Evolutionary conservation across 2,113 vertebrate genomes (phyloP).

Genomic region (Triplophysa tibetana): DNA sequence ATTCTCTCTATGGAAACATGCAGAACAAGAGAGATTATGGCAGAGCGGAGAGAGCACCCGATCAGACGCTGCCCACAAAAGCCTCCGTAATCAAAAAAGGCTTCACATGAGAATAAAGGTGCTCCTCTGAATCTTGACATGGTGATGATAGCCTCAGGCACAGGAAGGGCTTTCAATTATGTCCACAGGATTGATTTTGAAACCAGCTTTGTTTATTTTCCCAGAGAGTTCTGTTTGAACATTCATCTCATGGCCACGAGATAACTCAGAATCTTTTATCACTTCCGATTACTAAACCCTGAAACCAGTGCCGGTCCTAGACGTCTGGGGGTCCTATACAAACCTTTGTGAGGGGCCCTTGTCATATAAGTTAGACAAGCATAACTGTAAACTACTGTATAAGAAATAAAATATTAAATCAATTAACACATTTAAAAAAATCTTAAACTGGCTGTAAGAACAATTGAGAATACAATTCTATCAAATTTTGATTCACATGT

Average conservation of each 20-base stretch:
- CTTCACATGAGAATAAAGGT: slow-evolving; percentile 21
- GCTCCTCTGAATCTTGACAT: slow-evolving; percentile 7
- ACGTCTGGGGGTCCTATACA: too few species aligned
- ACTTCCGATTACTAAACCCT: not conserved
- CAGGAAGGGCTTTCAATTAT: slow-evolving; percentile 11
- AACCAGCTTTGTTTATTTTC: not conserved
- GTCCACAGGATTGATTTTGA: not conserved
- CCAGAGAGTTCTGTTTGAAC: too few species aligned
- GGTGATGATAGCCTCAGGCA: not conserved
- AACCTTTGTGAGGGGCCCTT: too few species aligned
- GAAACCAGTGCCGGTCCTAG: too few species aligned
- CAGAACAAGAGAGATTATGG: slow-evolving; percentile 55
- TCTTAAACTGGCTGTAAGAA: too few species aligned
- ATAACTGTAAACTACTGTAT: too few species aligned
- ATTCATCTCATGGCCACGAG: not conserved
- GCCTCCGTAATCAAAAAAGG: slow-evolving; percentile 28
- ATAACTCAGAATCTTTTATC: not conserved
- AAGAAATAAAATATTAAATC: too few species aligned
- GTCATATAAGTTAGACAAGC: too few species aligned
- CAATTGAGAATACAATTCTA: too few species aligned
- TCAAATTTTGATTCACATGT: too few species aligned
- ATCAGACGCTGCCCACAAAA: slow-evolving; percentile 34
- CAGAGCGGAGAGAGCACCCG: slow-evolving; percentile 24
- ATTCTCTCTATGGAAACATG: slow-evolving; percentile 53
- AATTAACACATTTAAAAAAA: too few species aligned